phyloP scores from a whole-genome alignment of 2,888 invertebrate species.

The Pachymerium ferrugineum region DNA sequence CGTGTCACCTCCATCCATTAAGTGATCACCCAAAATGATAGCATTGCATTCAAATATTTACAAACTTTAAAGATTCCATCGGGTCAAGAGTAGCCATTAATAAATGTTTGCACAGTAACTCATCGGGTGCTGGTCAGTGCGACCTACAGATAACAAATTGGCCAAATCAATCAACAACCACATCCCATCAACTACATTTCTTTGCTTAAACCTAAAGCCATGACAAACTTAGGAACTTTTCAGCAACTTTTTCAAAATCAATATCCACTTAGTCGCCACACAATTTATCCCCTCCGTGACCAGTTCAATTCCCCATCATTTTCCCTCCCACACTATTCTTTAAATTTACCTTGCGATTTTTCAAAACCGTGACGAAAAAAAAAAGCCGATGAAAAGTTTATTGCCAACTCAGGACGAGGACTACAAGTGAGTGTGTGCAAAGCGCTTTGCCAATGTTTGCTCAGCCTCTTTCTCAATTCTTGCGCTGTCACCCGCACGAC shows the following conservation, averaged over 20 bases:
- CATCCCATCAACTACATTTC: background rate
- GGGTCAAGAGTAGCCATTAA: background rate
- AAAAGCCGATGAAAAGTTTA: background rate
- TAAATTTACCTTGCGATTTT: background rate
- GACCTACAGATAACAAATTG: background rate
- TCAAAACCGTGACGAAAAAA: background rate
- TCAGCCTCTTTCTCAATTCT: background rate
- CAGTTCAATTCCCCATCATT: no score
- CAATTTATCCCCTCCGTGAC: background rate
- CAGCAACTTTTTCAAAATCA: no score
- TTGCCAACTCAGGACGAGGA: background rate
- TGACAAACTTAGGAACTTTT: no score
- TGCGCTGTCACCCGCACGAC: background rate
- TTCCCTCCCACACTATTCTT: no score
- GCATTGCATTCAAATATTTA: no score
- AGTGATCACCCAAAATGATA: no score
- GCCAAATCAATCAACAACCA: background rate
- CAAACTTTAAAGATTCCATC: background rate
- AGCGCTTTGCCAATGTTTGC: background rate
- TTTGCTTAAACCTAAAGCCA: no score
- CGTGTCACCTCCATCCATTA: no score
- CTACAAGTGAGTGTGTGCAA: background rate
- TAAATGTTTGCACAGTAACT: background rate
- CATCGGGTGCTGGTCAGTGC: background rate
- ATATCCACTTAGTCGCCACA: background rate